Evolutionary conservation across 2,113 vertebrate genomes (phyloP).

Genomic region (Pipa parva): DNA sequence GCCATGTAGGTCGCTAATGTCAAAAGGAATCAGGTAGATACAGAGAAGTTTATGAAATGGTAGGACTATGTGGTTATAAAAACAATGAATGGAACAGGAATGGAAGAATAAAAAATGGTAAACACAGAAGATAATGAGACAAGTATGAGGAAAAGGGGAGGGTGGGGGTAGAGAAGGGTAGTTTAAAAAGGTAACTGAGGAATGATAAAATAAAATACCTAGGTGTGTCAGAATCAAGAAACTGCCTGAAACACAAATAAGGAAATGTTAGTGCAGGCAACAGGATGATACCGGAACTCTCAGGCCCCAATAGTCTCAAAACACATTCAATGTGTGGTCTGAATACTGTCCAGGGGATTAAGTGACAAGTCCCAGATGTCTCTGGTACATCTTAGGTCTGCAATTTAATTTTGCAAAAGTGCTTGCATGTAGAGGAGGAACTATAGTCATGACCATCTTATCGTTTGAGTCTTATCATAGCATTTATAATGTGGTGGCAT

Average conservation of each 20-base stretch:
- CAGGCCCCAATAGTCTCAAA: conserved; percentile 23
- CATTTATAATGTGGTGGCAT: too few species aligned
- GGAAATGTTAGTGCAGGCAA: conserved; percentile 83
- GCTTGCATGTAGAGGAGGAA: too few species aligned
- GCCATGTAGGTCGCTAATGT: conserved; percentile 32
- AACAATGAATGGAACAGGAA: background rate
- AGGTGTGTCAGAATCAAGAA: conserved; percentile 99
- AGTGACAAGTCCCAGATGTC: too few species aligned
- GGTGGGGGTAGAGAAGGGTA: conserved; percentile 40
- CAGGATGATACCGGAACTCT: conserved; percentile 46
- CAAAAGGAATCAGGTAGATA: background rate
- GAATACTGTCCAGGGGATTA: conserved; percentile 10
- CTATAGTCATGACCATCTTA: too few species aligned
- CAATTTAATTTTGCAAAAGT: too few species aligned
- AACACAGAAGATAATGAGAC: background rate
- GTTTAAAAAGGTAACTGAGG: conserved; percentile 48
- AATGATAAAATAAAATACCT: conserved; percentile 81
- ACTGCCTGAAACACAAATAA: conserved; percentile 97
- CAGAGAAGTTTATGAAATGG: background rate
- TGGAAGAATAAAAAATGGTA: conserved; percentile 42
- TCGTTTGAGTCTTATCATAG: too few species aligned
- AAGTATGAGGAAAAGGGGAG: conserved; percentile 29
- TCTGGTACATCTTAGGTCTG: too few species aligned
- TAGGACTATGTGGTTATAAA: background rate
- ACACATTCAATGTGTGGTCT: conserved; percentile 23